Evolutionary conservation across 2,113 vertebrate genomes (phyloP).

Genomic region (Gasterosteus nipponicus): DNA sequence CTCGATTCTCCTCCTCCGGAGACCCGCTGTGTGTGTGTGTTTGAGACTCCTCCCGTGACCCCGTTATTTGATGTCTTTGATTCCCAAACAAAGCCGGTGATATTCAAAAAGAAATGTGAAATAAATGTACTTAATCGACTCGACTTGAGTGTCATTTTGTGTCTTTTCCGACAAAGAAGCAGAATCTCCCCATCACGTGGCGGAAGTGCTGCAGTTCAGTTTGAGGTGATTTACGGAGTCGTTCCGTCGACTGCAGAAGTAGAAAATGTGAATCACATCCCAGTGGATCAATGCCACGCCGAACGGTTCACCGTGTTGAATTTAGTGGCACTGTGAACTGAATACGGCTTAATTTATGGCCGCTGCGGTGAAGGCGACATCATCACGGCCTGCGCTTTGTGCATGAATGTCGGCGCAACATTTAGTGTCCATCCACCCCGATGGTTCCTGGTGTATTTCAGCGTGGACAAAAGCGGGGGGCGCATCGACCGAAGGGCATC

Average conservation of each 20-base stretch:
- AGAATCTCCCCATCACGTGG: too few relatives aligned
- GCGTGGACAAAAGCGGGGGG: background rate
- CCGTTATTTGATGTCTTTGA: slow-evolving; percentile 51
- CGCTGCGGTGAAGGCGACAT: too few relatives aligned
- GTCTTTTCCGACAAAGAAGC: background rate
- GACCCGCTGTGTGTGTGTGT: slow-evolving; percentile 19
- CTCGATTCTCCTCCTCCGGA: background rate
- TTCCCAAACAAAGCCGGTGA: slow-evolving; percentile 63
- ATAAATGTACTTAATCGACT: slow-evolving; percentile 66
- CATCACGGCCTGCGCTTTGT: too few relatives aligned
- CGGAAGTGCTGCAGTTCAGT: background rate
- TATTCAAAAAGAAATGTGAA: slow-evolving; percentile 63
- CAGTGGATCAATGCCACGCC: too few relatives aligned
- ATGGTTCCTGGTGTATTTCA: background rate
- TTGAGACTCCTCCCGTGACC: slow-evolving; percentile 40
- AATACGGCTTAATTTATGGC: too few relatives aligned
- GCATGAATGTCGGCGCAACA: background rate
- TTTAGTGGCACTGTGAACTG: too few relatives aligned
- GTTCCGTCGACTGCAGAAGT: background rate
- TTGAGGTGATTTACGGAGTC: background rate
- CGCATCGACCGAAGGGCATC: background rate
- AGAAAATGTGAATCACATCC: background rate
- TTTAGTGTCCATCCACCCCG: background rate
- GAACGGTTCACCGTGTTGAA: too few relatives aligned
- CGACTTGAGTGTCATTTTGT: background rate